phyloP scores from a whole-genome alignment of 2,797 vertebrate genomes.

The Pantherophis alleghaniensis region DNA sequence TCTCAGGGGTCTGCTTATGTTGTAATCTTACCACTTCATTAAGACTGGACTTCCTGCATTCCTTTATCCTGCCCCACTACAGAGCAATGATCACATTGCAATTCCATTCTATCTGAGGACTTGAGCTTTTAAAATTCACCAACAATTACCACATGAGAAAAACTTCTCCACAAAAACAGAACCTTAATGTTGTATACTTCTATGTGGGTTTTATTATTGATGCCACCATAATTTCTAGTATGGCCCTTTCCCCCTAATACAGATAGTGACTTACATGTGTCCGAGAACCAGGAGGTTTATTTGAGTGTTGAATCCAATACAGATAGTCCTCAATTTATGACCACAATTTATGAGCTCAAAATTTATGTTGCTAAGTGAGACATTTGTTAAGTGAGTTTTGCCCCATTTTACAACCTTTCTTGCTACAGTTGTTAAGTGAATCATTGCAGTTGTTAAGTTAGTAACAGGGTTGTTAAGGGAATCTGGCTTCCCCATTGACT shows the following conservation, averaged over 20 bases:
- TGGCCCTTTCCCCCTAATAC: neutral
- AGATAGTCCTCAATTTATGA: neutral
- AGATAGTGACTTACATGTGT: neutral
- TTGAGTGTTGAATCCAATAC: neutral
- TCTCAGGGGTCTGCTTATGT: neutral
- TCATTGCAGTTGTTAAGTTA: neutral
- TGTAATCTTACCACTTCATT: neutral
- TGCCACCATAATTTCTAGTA: neutral
- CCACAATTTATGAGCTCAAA: neutral
- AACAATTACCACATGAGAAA: neutral
- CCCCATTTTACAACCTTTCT: neutral
- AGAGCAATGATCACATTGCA: neutral
- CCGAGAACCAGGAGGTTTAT: neutral
- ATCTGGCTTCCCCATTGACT: neutral
- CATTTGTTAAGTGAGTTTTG: neutral
- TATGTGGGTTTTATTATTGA: neutral
- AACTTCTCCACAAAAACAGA: neutral
- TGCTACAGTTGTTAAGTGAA: neutral
- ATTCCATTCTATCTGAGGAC: neutral
- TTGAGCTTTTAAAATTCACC: neutral
- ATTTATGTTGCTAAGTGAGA: neutral
- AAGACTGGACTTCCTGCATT: neutral
- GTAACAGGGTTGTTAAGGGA: neutral
- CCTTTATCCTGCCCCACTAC: neutral
- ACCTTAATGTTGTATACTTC: neutral